Evolutionary conservation across 2,113 vertebrate genomes (phyloP).

Genomic region (Calyptomena viridis): DNA sequence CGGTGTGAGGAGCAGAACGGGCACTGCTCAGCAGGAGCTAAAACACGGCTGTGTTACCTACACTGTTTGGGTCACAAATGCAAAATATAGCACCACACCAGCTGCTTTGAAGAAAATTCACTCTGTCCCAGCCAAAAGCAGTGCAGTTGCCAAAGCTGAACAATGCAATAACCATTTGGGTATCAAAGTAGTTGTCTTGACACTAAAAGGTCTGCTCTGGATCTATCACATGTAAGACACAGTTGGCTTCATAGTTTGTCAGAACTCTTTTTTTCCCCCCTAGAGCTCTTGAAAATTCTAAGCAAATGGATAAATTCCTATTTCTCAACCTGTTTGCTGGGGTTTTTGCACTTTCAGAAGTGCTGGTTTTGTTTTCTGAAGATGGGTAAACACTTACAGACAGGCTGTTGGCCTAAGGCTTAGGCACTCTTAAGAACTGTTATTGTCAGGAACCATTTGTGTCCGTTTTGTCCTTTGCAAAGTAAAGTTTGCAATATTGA

Average conservation of each 20-base stretch:
- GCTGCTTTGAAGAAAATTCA: background rate
- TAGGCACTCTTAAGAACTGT: background rate
- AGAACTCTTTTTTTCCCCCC: background rate
- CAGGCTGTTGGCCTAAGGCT: background rate
- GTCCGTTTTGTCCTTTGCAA: background rate
- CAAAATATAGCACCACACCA: rapidly evolving
- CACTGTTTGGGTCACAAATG: background rate
- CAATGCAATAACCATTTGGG: background rate
- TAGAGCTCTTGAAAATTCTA: background rate
- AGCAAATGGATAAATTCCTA: background rate
- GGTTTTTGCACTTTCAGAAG: background rate
- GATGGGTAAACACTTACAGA: background rate
- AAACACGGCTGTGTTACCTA: rapidly evolving
- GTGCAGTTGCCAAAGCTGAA: background rate
- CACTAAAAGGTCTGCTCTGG: background rate
- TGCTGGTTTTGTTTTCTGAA: background rate
- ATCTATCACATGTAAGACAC: background rate
- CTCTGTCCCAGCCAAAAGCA: background rate
- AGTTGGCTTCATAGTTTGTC: background rate
- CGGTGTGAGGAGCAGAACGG: background rate
- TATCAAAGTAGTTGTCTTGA: background rate
- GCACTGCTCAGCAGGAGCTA: background rate
- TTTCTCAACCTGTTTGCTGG: background rate
- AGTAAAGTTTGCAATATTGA: background rate
- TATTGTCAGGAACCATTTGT: background rate